Evolutionary conservation across 2,888 invertebrate genomes (phyloP), one percentile per base, ranked within the genome.

Genomic region (Nephrotoma appendiculata): DNA sequence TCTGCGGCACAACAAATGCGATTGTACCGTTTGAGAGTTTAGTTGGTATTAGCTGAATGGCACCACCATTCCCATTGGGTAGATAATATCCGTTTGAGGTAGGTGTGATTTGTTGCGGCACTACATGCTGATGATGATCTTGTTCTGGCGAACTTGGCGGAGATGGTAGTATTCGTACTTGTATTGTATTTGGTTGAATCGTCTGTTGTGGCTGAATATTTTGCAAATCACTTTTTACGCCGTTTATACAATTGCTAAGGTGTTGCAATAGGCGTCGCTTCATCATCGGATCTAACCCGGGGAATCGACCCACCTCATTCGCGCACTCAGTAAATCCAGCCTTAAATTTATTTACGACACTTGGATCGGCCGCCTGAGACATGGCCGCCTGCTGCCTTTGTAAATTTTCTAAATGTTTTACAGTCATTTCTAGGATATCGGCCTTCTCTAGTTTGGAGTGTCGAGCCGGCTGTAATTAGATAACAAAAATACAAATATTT

Each of bases 401-500:
- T 15, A 98, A 92, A 88, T 96, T 95, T 90, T 98, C 97, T 86
- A 99, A 93, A 91, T 98, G 98, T 90, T 97, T 96, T 85, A 98
- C 98, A 0, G 98, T 98, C 94, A 98, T 95, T 92, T 98, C 98
- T 86, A 98, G 92, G 89, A 98, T 98, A 91, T 98, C 98, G 0
- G 98, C 98, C 91, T 98, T 98, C 91, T 98, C 98, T 89, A 98
- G 93, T 91, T 98, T 98, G 5, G 97, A 97, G 92, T 98, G 98
- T 87, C 98, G 94, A 1, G 97, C 95, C 52, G 98, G 97, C 97
- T 98, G 94, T 87, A 94, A 89, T 85, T 87, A 86, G 85, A 87
- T 48, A 89, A 86, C 87, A 86, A 52, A 57, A 52, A 84, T 45
- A 85, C 11, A 41, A 15, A 19, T 5, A 86, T 84, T 83, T 84